Evolutionary conservation across 2,113 vertebrate genomes (phyloP).

Genomic region (Colaptes auratus): DNA sequence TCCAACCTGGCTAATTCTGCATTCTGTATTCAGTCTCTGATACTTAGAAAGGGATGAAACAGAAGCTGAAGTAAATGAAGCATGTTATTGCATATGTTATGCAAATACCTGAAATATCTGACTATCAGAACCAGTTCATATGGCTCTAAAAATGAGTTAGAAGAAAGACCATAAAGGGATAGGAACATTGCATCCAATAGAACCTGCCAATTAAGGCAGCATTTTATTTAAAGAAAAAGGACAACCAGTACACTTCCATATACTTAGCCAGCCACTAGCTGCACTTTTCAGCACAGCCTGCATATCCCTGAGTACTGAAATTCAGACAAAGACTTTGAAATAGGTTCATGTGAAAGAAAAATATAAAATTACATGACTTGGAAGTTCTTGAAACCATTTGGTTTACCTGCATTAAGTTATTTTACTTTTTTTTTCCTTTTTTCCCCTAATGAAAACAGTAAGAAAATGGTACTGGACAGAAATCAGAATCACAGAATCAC

Average conservation of each 20-base stretch:
- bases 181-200: neutral
- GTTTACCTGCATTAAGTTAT: neutral
- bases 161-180: neutral
- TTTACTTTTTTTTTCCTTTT: neutral
- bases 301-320: neutral
- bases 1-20: no score
- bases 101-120: neutral
- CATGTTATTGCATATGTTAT: neutral
- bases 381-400: neutral
- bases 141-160: neutral
- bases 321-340: neutral
- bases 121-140: conserved; percentile 1
- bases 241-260: neutral
- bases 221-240: no score
- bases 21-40: neutral
- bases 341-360: neutral
- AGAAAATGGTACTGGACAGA: no score
- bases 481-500: no score
- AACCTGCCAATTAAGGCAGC: no score
- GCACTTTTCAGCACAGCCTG: no score
- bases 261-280: no score
- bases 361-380: neutral
- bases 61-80: neutral
- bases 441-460: no score
- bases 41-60: neutral